Percentiles rank a stretch among this genome's conserved stretches.
Conservation (phyloP, 1,140 invertebrate genomes). For the Drosophila aff. region DNA sequence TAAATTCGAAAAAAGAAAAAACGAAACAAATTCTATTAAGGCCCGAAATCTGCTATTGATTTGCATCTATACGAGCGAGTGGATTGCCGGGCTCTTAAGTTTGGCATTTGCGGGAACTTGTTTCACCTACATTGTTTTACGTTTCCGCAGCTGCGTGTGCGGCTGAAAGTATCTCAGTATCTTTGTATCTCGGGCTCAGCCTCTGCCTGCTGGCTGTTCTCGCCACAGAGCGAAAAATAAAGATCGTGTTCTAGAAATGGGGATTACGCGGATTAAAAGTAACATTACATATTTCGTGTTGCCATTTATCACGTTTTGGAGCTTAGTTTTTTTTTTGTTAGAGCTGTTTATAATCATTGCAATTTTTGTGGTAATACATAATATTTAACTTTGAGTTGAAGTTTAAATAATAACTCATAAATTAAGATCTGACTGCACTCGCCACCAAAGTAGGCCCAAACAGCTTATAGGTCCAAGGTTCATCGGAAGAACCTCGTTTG, state of each 20-base stretch:
- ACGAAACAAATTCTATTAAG: constrained; percentile 63
- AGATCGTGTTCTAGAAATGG: constrained; percentile 8
- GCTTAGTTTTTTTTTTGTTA: not conserved
- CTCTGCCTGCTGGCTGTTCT: constrained; percentile 31
- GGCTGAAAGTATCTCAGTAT: constrained; percentile 47
- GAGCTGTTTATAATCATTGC: not conserved
- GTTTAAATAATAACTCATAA: not conserved
- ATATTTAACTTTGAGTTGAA: not conserved
- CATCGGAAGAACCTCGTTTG: constrained; percentile 41
- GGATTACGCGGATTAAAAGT: constrained; percentile 17
- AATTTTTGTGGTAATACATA: too few species aligned
- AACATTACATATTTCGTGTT: not conserved
- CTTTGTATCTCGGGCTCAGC: constrained; percentile 40
- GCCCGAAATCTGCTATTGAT: constrained; percentile 75
- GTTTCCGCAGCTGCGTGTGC: constrained; percentile 80
- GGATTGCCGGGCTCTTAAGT: constrained; percentile 63
- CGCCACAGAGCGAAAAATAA: constrained; percentile 22
- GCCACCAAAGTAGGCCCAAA: constrained; percentile 16
- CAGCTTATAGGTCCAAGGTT: constrained; percentile 66
- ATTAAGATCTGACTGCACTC: constrained; percentile 3
- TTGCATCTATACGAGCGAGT: constrained; percentile 72
- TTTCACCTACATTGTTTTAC: constrained; percentile 81
- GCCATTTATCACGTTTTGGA: not conserved
- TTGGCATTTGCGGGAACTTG: constrained; percentile 73
- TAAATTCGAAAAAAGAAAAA: constrained; percentile 10